Percentiles rank a stretch among this genome's conserved stretches.
Evolutionary conservation across 2,888 invertebrate species (phyloP).

Genomic region (Tortrix viridana): DNA sequence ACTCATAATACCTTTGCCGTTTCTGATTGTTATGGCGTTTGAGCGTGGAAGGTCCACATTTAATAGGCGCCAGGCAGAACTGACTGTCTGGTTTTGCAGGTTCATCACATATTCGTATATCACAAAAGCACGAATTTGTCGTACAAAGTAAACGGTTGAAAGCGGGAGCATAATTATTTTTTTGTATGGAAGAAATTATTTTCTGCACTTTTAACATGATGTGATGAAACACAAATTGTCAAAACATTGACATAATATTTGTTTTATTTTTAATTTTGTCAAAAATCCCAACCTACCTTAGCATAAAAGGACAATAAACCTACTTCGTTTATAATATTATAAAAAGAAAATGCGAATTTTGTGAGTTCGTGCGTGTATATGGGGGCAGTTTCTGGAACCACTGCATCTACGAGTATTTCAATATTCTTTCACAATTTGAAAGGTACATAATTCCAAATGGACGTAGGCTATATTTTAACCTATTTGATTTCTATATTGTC

Average conservation of each 20-base stretch:
- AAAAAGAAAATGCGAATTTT: too few relatives aligned
- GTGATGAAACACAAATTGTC: slow-evolving; percentile 7
- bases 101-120: too few relatives aligned
- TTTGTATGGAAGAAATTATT: slow-evolving; percentile 23
- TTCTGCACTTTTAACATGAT: slow-evolving; percentile 20
- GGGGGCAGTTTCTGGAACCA: too few relatives aligned
- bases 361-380: too few relatives aligned
- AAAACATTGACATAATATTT: slow-evolving; percentile 2
- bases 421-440: too few relatives aligned
- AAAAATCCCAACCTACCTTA: too few relatives aligned
- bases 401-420: too few relatives aligned
- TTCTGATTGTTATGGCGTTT: slow-evolving; percentile 62
- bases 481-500: too few relatives aligned
- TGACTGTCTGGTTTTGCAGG: slow-evolving; percentile 50
- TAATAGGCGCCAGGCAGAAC: slow-evolving; percentile 59
- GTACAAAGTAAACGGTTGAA: slow-evolving; percentile 22
- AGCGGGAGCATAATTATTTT: slow-evolving; percentile 20
- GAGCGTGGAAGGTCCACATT: slow-evolving; percentile 50
- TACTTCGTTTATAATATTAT: too few relatives aligned
- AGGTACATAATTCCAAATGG: too few relatives aligned
- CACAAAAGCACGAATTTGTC: slow-evolving; percentile 8
- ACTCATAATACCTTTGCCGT: slow-evolving; percentile 69
- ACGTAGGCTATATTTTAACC: too few relatives aligned
- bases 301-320: too few relatives aligned
- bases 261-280: neutral